Evolutionary conservation across 1,140 invertebrate genomes (phyloP).

Genomic region (Teleogryllus occipitalis): DNA sequence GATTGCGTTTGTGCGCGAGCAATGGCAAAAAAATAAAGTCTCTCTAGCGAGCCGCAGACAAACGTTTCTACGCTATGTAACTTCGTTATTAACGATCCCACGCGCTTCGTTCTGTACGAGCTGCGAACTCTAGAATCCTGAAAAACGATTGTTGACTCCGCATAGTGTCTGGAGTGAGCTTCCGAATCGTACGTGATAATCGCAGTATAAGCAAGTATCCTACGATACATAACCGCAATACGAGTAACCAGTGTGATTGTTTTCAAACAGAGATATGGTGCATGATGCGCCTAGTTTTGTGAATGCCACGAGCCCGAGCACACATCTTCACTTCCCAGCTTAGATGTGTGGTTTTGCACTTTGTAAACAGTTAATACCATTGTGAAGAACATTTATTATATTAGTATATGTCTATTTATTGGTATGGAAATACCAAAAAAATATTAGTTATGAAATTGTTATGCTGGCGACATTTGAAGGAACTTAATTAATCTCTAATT

Average conservation of each 20-base stretch:
- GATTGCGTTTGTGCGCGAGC: too few species aligned
- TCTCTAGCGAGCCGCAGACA: too few species aligned
- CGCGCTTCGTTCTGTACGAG: too few species aligned
- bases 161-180: background rate
- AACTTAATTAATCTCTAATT: background rate
- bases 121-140: too few species aligned
- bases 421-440: background rate
- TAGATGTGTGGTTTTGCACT: background rate
- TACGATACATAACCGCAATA: background rate
- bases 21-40: too few species aligned
- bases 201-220: background rate
- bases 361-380: background rate
- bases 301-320: background rate
- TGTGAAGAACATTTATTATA: background rate
- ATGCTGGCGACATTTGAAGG: background rate
- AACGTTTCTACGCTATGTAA: too few species aligned
- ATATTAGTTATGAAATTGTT: background rate
- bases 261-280: background rate
- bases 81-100: too few species aligned
- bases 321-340: background rate
- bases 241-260: background rate
- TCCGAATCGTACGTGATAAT: background rate
- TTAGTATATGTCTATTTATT: background rate
- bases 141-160: too few species aligned
- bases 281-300: background rate